Conservation (phyloP, 2,797 vertebrate genomes). For the Pangasius djambal region DNA sequence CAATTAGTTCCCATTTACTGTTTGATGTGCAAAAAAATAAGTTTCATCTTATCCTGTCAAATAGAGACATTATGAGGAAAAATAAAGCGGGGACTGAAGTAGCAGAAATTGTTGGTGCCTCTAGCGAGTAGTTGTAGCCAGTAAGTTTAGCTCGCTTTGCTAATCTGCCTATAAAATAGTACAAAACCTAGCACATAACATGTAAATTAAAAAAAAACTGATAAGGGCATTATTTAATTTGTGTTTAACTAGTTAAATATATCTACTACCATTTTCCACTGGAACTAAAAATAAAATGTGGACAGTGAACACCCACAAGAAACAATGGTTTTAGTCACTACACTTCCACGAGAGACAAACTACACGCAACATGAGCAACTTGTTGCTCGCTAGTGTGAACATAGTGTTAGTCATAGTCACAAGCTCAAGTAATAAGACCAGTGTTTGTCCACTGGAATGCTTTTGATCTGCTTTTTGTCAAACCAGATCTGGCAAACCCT, state of each 20-base stretch:
- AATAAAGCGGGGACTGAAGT: neutral
- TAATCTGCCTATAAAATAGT: neutral
- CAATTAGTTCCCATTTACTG: slow-evolving; percentile 7
- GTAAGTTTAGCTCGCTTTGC: neutral
- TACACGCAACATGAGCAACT: neutral
- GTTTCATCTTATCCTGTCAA: neutral
- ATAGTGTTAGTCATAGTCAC: neutral
- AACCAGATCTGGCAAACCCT: neutral
- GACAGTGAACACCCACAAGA: neutral
- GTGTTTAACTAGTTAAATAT: neutral
- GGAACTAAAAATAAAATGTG: neutral
- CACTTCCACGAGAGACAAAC: neutral
- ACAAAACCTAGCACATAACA: neutral
- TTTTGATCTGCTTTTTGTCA: neutral
- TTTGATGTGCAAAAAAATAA: neutral
- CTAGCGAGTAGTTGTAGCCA: neutral
- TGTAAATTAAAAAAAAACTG: neutral
- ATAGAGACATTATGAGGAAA: neutral
- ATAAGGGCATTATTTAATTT: neutral
- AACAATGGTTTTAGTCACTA: neutral
- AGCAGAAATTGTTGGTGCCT: neutral
- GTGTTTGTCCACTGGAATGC: neutral
- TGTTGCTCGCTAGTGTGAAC: neutral
- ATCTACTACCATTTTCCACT: neutral
- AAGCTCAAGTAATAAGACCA: neutral